phyloP scores from a whole-genome alignment of 2,797 vertebrate species.

The Melanotaenia maccullochi region DNA sequence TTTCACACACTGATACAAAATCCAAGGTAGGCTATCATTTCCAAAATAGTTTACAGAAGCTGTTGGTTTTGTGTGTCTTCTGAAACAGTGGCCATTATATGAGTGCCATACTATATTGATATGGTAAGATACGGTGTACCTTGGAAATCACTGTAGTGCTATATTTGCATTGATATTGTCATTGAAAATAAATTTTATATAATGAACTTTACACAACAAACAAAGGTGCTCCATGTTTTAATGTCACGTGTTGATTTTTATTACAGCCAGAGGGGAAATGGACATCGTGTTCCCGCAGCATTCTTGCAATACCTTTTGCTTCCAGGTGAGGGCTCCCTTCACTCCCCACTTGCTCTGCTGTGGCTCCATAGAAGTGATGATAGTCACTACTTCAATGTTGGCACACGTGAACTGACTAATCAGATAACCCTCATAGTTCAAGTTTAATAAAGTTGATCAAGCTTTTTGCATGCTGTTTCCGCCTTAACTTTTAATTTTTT shows the following conservation, averaged over 20 bases:
- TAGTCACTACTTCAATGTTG: background rate
- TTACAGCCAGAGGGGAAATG: slow-evolving; percentile 22
- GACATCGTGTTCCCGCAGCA: slow-evolving; percentile 62
- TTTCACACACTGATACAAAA: slow-evolving; percentile 75
- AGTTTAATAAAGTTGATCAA: background rate
- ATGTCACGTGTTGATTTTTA: slow-evolving; percentile 27
- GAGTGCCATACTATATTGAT: slow-evolving; percentile 89
- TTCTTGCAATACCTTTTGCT: slow-evolving; percentile 27
- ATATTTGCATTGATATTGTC: slow-evolving; percentile 91
- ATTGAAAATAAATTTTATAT: slow-evolving; percentile 90
- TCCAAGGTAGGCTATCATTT: slow-evolving; percentile 74
- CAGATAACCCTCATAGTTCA: background rate
- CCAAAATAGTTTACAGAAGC: slow-evolving; percentile 85
- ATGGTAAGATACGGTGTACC: slow-evolving; percentile 89
- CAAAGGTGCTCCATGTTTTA: slow-evolving; percentile 55
- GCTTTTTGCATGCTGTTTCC: background rate
- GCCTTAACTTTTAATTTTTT: background rate
- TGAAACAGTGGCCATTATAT: slow-evolving; percentile 88
- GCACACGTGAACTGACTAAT: background rate
- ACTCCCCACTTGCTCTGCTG: slow-evolving; percentile 6
- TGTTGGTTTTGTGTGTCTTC: slow-evolving; percentile 87
- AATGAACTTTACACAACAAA: slow-evolving; percentile 88
- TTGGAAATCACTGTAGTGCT: slow-evolving; percentile 90
- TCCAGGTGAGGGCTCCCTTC: slow-evolving; percentile 54
- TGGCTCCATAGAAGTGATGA: background rate